A percentile compares a stretch with the other conserved stretches of the same genome.
These are phyloP conservation scores for Atta colombica DNA, from an alignment of 1,140 invertebrate species.

Conservation along the genomic window DNA sequence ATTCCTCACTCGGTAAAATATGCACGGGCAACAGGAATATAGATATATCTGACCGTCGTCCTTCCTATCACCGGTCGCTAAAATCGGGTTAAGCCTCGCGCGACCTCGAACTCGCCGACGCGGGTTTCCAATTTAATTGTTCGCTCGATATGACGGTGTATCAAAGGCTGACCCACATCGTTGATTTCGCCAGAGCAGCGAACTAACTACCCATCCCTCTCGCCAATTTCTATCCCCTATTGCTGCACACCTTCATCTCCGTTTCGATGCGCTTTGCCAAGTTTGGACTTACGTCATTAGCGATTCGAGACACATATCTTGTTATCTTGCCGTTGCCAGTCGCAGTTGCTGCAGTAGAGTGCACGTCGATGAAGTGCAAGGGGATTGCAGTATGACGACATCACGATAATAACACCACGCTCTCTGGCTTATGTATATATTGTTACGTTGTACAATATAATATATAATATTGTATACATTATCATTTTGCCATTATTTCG, in stretches of 20 bases:
- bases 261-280: constrained; percentile 46
- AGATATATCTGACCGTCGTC: background rate
- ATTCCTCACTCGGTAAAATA: constrained; percentile 26
- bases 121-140: constrained; percentile 35
- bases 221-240: background rate
- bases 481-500: background rate
- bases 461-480: background rate
- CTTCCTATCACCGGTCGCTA: background rate
- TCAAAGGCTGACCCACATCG: constrained; percentile 46
- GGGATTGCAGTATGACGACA: constrained; percentile 5
- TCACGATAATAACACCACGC: constrained; percentile 7
- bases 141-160: constrained; percentile 9
- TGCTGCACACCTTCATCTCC: background rate
- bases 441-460: background rate
- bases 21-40: background rate
- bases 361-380: background rate
- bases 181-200: background rate
- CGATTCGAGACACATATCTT: constrained; percentile 59
- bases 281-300: constrained; percentile 59
- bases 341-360: constrained; percentile 20
- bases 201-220: background rate
- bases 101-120: background rate
- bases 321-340: constrained; percentile 57
- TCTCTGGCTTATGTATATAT: background rate
- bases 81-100: constrained; percentile 25